A percentile compares a stretch with the other conserved stretches of the same genome.
phyloP scores from a whole-genome alignment of 2,888 invertebrate species.

The Operophtera brumata region DNA sequence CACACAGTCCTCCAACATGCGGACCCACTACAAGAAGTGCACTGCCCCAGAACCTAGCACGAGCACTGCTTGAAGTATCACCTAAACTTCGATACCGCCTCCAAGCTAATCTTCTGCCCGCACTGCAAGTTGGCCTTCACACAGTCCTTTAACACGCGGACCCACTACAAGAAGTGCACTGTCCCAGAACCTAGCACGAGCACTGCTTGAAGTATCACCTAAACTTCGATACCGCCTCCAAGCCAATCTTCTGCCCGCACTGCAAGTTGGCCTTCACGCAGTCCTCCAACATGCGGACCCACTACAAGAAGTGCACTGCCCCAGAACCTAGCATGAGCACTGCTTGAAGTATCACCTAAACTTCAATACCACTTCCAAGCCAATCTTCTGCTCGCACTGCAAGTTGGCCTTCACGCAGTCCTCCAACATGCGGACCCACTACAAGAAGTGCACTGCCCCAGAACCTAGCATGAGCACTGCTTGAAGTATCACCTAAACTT shows the following conservation, averaged over 20 bases:
- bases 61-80: slow-evolving; percentile 92
- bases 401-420: slow-evolving; percentile 90
- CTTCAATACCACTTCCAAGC: slow-evolving; percentile 91
- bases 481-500: slow-evolving; percentile 92
- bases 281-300: slow-evolving; percentile 93
- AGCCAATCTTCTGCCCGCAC: slow-evolving; percentile 83
- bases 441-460: slow-evolving; percentile 84
- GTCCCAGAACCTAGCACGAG: slow-evolving; percentile 58
- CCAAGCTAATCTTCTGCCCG: slow-evolving; percentile 85
- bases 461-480: slow-evolving; percentile 82
- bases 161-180: slow-evolving; percentile 90
- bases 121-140: slow-evolving; percentile 88
- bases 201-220: slow-evolving; percentile 92
- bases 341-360: slow-evolving; percentile 92
- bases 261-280: slow-evolving; percentile 90
- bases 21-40: slow-evolving; percentile 92
- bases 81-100: slow-evolving; percentile 91
- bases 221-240: slow-evolving; percentile 91
- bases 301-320: slow-evolving; percentile 87
- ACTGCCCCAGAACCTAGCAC: slow-evolving; percentile 29
- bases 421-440: slow-evolving; percentile 92
- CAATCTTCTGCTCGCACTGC: slow-evolving; percentile 83
- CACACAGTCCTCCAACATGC: slow-evolving; percentile 93
- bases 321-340: slow-evolving; percentile 75
- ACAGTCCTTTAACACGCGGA: slow-evolving; percentile 93